Percentiles rank a stretch among this genome's conserved stretches.
Evolutionary conservation across 23 tunicate genomes (phyloP).

Genomic region (Phallusia fumigata): DNA sequence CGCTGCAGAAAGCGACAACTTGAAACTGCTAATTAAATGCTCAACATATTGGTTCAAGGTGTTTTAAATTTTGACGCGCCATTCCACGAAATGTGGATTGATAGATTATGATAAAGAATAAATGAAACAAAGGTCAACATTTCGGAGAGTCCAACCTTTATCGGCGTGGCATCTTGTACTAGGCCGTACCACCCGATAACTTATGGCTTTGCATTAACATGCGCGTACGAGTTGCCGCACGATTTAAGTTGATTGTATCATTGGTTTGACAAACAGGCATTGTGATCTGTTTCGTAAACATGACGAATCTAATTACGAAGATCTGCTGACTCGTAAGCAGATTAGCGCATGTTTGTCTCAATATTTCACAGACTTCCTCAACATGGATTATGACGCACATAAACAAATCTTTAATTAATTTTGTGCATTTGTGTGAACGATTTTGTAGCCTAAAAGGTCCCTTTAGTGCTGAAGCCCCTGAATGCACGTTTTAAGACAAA

Average conservation of each 20-base stretch:
- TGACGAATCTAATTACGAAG: not conserved
- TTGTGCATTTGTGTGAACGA: not conserved
- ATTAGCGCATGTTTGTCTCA: not conserved
- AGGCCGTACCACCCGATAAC: constrained; percentile 6
- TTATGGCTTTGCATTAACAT: not conserved
- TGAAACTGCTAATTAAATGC: no score
- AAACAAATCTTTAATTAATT: not conserved
- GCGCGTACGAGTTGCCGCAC: not conserved
- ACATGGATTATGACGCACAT: not conserved
- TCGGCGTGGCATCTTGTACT: not conserved
- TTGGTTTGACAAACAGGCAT: not conserved
- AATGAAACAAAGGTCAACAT: not conserved
- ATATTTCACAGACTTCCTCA: not conserved
- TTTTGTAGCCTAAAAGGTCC: not conserved
- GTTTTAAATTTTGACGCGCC: not conserved
- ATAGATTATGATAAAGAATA: not conserved
- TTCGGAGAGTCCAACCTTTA: not conserved
- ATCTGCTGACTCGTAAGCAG: not conserved
- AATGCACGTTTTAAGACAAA: no score
- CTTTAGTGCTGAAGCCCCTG: no score
- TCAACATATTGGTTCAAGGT: not conserved
- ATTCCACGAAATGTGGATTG: constrained; percentile 1
- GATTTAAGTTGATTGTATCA: not conserved
- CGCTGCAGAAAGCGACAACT: no score
- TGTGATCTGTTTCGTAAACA: constrained; percentile 4